Base-by-base conservation (phyloP, 2,113 vertebrate genomes). In the Halichoeres trimaculatus region DNA sequence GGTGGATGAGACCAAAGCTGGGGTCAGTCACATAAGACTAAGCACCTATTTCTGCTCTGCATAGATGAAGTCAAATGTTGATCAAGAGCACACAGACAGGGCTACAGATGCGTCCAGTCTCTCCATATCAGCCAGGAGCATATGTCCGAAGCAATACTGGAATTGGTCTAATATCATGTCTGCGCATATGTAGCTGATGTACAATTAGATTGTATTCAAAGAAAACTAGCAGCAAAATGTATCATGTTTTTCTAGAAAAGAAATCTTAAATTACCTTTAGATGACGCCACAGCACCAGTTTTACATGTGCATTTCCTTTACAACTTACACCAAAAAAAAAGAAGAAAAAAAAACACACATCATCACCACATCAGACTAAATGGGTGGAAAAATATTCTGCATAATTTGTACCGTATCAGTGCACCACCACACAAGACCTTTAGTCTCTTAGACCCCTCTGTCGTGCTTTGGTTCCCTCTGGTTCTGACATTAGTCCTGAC, bases 131-230 rank as follows among this genome's bases (percentile, higher is more conserved):
- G 70, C 35, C 40, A 81, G 30, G 57, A 74, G 60, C 55, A 74
- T 86, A 61, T 66, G 78, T 82, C 56, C 71, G 80, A 88, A 78
- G 80, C 83, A 86, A 83, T 79, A 83, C 78, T 74, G 60, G 35
- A 76, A 69, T 63, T 62, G 20, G 43, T 51, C 57, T 40, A 43
- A 73, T 66, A 36, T 55, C 19, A 40, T 9, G 34, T 73, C 50
- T 77, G 66, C 51, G 45, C 26, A 56, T 64, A 58, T 80, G 63
- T 81, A 84, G 80, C 77, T 66, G 54, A 57, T 16, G 26, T 73
- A 65, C 43, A 61, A 45, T 8, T 70, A 30, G 55, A 74, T 23
- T 47, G 40, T 55, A 47, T 81, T 77, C 79, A 35, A 74, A 63
- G 26, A 9, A 50, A 51, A 75, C 55, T 70, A 70, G 68, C 71